A percentile compares a stretch with the other conserved stretches of the same genome.
phyloP scores from a whole-genome alignment of 2,113 vertebrate genomes.

The Neomonachus schauinslandi region DNA sequence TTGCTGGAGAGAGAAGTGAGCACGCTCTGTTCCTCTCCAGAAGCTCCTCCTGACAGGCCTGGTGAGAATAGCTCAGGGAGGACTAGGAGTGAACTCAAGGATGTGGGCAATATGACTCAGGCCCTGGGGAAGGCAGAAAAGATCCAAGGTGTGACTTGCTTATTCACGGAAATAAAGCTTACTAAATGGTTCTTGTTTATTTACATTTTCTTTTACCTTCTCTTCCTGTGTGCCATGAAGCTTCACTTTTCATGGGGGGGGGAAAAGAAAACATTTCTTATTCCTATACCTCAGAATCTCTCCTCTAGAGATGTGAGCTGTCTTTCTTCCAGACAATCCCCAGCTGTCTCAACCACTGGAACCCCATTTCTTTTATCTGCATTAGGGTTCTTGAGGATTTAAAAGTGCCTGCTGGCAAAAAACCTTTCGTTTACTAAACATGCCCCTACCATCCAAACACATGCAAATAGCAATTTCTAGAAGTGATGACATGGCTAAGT shows the following conservation, averaged over 20 bases:
- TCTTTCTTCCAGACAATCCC: not conserved
- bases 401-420: not conserved
- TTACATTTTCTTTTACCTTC: not conserved
- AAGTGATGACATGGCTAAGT: not conserved
- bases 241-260: not conserved
- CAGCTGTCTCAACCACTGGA: not conserved
- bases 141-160: not conserved
- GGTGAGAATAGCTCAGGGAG: not conserved
- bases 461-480: not conserved
- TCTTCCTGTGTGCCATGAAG: not conserved
- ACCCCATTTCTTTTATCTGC: not conserved
- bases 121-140: not conserved
- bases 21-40: not conserved
- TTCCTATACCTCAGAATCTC: not conserved
- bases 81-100: not conserved
- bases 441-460: not conserved
- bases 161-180: not conserved
- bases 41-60: not conserved
- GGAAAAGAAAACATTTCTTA: not conserved
- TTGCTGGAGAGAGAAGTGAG: not conserved
- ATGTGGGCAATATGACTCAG: no score
- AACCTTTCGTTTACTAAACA: constrained; percentile 6
- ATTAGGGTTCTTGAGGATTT: not conserved
- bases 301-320: not conserved
- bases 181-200: not conserved